Base-by-base conservation (phyloP, 2,888 invertebrate genomes). In the Macaria liturata region DNA sequence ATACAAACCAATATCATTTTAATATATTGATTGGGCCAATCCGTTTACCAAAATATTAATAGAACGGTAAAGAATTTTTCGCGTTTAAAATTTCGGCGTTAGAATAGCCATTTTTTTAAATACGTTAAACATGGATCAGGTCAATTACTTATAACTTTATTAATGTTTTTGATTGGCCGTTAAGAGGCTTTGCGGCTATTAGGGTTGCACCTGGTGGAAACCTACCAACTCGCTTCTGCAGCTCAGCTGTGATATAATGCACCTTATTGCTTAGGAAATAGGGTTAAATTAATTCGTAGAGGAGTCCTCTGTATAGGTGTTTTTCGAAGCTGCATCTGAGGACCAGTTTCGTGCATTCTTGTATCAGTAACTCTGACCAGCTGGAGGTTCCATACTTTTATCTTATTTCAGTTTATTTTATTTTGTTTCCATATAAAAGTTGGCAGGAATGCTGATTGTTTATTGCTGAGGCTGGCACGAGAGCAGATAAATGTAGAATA, bases 361-460 rank as follows among this genome's bases (percentile, higher is more conserved):
- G 76, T 77, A 81, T 76, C 78, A 72, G 79, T 78, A 71, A 74
- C 70, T 70, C 70, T 70, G 63, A 76, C 81, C 85, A 85, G 84
- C 80, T 85, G 86, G 34, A 37, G 34, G 34, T 7, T 2, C 34
- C 3, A 37, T 37, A 37, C 34, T 4, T 37, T 37, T 37, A 37
- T 37, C 34, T 37, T 37, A 37, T 37, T 73, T 68, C 46, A 58
- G 65, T 63, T 71, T 62, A 64, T 67, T 77, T 79, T 80, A 76
- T 83, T 80, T 80, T 78, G 54, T 46, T 54, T 46, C 7, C 6
- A 37, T 6, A 37, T 37, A 37, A 37, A 42, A 42, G 42, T 42
- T n/a, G n/a, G 9, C 4, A n/a, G 31, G 51, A 31, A 51, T 51
- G 45, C 42, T n/a, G 42, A n/a, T n/a, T 8, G 42, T 42, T 42